phyloP scores from a whole-genome alignment of 1,140 invertebrate genomes.

The Globodera ellingtonae region DNA sequence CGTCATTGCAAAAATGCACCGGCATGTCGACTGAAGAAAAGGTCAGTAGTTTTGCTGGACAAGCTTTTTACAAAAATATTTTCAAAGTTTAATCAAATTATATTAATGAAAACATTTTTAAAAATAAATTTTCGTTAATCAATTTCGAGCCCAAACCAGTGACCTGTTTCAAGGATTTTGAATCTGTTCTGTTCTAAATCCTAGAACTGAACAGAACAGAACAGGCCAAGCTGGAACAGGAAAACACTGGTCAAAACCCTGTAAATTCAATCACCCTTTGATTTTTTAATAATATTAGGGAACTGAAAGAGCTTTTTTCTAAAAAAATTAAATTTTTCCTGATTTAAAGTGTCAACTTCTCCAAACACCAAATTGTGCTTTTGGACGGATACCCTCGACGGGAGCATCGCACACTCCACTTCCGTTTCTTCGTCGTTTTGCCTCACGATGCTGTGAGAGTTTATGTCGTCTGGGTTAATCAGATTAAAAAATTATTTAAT shows the following conservation, averaged over 20 bases:
- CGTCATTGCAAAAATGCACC: slow-evolving; percentile 49
- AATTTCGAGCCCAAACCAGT: too few species aligned
- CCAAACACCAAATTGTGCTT: slow-evolving; percentile 49
- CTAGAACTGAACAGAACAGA: too few species aligned
- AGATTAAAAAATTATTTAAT: too few species aligned
- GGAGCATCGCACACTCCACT: slow-evolving; percentile 39
- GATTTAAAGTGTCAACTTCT: slow-evolving; percentile 39
- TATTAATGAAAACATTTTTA: too few species aligned
- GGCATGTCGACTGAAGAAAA: slow-evolving; percentile 45
- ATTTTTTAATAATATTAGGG: background rate
- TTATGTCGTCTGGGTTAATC: too few species aligned
- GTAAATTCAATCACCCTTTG: too few species aligned
- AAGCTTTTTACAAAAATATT: background rate
- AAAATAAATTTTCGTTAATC: too few species aligned
- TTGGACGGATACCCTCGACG: slow-evolving; percentile 47
- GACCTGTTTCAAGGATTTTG: too few species aligned
- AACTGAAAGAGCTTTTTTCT: background rate
- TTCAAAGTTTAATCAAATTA: background rate
- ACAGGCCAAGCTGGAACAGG: too few species aligned
- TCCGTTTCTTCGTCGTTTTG: slow-evolving; percentile 53
- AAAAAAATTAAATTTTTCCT: background rate
- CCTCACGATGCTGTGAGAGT: slow-evolving; percentile 39
- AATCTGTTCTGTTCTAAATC: too few species aligned
- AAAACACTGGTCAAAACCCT: too few species aligned
- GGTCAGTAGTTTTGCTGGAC: slow-evolving; percentile 13